Conservation (phyloP, 2,797 vertebrate genomes). For the Tauraco hartlaubi region DNA sequence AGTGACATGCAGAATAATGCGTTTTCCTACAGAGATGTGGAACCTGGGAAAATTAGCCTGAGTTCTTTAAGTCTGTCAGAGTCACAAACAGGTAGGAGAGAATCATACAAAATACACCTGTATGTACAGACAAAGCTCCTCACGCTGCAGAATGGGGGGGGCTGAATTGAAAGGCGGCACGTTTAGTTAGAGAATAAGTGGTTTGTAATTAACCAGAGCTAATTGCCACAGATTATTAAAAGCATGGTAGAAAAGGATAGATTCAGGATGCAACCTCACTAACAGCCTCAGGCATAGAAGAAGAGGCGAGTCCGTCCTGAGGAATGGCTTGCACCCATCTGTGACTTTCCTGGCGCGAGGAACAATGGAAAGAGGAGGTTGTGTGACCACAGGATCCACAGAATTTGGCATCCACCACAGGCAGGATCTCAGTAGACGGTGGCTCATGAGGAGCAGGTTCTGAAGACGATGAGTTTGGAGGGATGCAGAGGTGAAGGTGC, state of each 20-base stretch:
- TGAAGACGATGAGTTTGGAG: not conserved
- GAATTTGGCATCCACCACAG: too few relatives aligned
- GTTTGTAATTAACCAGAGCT: not conserved
- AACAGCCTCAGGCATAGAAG: not conserved
- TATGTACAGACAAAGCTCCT: not conserved
- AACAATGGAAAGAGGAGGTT: not conserved
- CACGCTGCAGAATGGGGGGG: not conserved
- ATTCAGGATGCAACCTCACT: not conserved
- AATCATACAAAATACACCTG: not conserved
- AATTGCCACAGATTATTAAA: not conserved
- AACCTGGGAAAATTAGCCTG: not conserved
- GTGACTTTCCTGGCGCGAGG: not conserved
- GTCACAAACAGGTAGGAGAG: not conserved
- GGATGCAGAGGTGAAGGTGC: not conserved
- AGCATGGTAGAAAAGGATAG: not conserved
- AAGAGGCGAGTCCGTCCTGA: not conserved
- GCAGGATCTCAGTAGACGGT: not conserved
- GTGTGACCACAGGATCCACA: rapidly evolving
- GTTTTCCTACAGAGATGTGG: not conserved
- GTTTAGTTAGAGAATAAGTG: not conserved
- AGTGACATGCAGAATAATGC: not conserved
- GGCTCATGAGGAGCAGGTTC: not conserved
- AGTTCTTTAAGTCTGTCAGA: not conserved
- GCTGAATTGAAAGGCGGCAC: not conserved
- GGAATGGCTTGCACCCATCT: not conserved